Evolutionary conservation across 2,888 invertebrate genomes (phyloP), one percentile per base, ranked within the genome.

Genomic region (Ellobium chinense): DNA sequence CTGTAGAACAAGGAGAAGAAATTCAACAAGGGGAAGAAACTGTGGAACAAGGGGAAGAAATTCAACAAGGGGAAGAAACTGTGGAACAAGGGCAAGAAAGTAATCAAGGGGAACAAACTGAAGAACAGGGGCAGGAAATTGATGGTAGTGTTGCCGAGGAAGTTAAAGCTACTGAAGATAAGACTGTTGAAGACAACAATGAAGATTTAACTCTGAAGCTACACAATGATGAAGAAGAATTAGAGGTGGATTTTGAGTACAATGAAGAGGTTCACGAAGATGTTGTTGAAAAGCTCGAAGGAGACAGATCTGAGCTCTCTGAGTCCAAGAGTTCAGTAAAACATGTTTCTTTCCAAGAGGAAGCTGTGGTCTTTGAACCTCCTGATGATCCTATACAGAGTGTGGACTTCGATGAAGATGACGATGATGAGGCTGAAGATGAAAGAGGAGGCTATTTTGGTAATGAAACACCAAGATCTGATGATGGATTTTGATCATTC

Each of bases 261-360:
- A 34, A 69, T 37, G 69, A 69, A 39, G 24, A 39, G 37, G 37
- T n/a, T 12, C 31, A 39, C 37, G 37, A 37, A 7, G 69, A 39
- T 5, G 36, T 31, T 31, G 9, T 31, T 27, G 46, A 46, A 18
- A 7, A 46, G 18, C 4, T 12, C 29, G 65, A 37, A 18, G 69
- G 34, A n/a, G 7, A 36, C 27, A 39, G 12, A 69, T 36, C 54
- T 12, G 70, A 70, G 31, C 24, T n/a, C 21, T 7, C 37, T 24
- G 46, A 60, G 14, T 37, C 39, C 27, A 66, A 63, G 29, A 80
- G 72, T 66, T 77, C 37, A 27, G 74, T 72, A 29, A 88, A 87
- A 72, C 84, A 85, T 70, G 88, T 88, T 29, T 88, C 88, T 12
- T 88, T 88, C 65, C 84, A 85, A 68, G 87, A 88, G 46, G 84